phyloP scores from a whole-genome alignment of 2,888 invertebrate genomes.

The Neocrepidodera transversa region DNA sequence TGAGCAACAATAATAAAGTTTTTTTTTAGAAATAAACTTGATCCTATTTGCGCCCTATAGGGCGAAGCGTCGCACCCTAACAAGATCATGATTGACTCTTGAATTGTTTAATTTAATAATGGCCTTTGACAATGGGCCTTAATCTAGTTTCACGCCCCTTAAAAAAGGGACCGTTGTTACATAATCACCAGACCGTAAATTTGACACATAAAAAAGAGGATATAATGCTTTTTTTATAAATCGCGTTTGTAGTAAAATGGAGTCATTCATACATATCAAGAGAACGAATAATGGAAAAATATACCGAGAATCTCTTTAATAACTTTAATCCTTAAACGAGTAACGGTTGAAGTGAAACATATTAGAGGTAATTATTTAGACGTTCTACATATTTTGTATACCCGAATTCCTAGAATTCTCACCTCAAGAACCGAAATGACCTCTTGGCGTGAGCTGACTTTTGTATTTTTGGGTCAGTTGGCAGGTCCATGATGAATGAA shows the following conservation, averaged over 20 bases:
- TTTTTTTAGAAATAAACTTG: constrained; percentile 34
- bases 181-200: constrained; percentile 50
- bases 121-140: constrained; percentile 50
- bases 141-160: constrained; percentile 56
- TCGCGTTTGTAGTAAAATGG: constrained; percentile 34
- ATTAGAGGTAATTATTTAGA: neutral
- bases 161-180: constrained; percentile 48
- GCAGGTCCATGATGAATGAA: constrained; percentile 20
- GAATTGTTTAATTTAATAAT: constrained; percentile 56
- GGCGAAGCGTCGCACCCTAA: constrained; percentile 43
- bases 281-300: neutral
- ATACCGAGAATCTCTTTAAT: neutral
- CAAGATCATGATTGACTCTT: constrained; percentile 53
- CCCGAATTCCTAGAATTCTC: constrained; percentile 1
- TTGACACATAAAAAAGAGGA: constrained; percentile 48
- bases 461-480: constrained; percentile 4
- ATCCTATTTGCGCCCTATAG: constrained; percentile 34
- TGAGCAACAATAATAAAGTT: constrained; percentile 13
- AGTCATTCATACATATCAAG: constrained; percentile 27
- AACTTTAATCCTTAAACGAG: too few relatives aligned
- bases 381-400: neutral
- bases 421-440: constrained; percentile 6
- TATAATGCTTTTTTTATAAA: constrained; percentile 45
- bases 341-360: too few relatives aligned
- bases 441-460: constrained; percentile 14